Percentiles rank a stretch among this genome's conserved stretches.
These are phyloP conservation scores for Lacanobia wlatinum DNA, from an alignment of 2,888 invertebrate genomes.

Conservation along the genomic window DNA sequence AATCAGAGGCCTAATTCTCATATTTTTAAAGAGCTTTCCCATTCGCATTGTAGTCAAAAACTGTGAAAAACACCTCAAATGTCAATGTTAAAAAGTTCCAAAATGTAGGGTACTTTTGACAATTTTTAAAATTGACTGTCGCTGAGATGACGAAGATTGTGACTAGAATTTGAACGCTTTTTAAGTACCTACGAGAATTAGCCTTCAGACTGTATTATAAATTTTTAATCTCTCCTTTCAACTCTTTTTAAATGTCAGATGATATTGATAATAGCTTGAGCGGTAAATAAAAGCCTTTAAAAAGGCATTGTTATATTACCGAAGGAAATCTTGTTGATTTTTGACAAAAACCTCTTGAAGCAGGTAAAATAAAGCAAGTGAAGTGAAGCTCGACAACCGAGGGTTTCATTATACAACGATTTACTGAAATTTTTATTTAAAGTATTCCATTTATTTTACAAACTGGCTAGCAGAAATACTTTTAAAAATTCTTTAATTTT, in stretches of 20 bases:
- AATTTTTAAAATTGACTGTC: no score
- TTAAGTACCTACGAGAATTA: no score
- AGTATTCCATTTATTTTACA: constrained; percentile 31
- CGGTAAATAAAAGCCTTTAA: background rate
- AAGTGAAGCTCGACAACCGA: constrained; percentile 36
- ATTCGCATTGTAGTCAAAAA: no score
- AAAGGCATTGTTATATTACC: constrained; percentile 5
- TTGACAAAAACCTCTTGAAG: constrained; percentile 28
- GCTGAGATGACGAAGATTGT: no score
- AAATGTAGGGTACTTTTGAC: no score
- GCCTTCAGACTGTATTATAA: no score
- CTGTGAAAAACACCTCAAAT: no score
- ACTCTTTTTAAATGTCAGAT: background rate
- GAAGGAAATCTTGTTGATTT: constrained; percentile 33
- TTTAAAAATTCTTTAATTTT: constrained; percentile 27
- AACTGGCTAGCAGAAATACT: constrained; percentile 23
- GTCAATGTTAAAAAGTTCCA: no score
- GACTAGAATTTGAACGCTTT: no score
- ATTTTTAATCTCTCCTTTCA: background rate
- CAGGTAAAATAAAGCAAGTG: constrained; percentile 39
- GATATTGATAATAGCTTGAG: background rate
- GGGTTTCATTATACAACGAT: constrained; percentile 39
- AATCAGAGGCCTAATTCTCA: no score
- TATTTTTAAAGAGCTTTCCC: no score
- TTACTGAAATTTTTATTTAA: constrained; percentile 33